Base-by-base conservation (phyloP, 2,888 invertebrate genomes). In the Amiota mariae region DNA sequence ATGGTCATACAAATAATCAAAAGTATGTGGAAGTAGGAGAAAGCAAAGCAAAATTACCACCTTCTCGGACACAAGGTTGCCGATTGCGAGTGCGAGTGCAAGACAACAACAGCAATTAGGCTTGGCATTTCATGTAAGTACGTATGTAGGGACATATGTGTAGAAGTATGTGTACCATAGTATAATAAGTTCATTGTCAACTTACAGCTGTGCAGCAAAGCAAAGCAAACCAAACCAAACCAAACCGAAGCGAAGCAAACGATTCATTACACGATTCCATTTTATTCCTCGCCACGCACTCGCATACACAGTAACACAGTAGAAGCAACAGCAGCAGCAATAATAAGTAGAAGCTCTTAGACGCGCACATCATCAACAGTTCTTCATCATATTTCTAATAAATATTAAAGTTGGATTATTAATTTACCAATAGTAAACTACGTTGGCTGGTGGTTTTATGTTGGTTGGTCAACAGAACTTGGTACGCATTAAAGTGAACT, bases 151-250 rank as follows among this genome's bases (percentile, higher is more conserved):
- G 24, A 3, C 24, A 24, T 24, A 2, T 24, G 3, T 3, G 24
- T 24, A 24, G 1, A 3, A 3, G 24, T 24, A 24, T 24, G 24
- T 24, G n/a, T n/a, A n/a, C n/a, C n/a, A 24, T 3, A 2, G 3
- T 36, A 6, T 36, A 36, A 47, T 51, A 67, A 51, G 54, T 24
- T 67, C 67, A 67, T 49, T 67, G 51, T 24, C 67, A 67, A 67
- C 67, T 51, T 15, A 18, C 64, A 64, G 64, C 63, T n/a, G 15
- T 15, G 20, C 59, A 59, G 59, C 59, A 59, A 18, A 36, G 36
- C n/a, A n/a, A n/a, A n/a, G n/a, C n/a, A n/a, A n/a, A n/a, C n/a
- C n/a, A n/a, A n/a, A n/a, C n/a, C n/a, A n/a, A n/a, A n/a, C n/a
- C n/a, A n/a, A n/a, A n/a, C n/a, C n/a, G n/a, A n/a, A 59, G 59